phyloP scores from a whole-genome alignment of 1,140 invertebrate species.

The Bradynema listronoti region DNA sequence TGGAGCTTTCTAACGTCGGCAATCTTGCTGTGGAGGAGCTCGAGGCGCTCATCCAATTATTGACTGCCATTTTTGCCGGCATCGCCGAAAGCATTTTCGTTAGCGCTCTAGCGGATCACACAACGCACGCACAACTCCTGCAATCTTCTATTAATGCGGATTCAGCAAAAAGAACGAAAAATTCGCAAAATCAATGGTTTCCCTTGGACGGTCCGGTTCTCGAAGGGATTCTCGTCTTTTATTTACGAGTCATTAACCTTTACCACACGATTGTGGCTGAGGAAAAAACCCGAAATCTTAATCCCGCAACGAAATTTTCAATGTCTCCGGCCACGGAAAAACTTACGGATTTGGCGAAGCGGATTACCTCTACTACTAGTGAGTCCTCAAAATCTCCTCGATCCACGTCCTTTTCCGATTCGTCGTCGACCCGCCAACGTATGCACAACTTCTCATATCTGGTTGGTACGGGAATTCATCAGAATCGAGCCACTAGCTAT shows the following conservation, averaged over 20 bases:
- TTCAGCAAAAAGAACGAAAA: not conserved
- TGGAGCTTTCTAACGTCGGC: no score
- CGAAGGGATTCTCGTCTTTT: slow-evolving; percentile 12
- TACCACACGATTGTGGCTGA: slow-evolving; percentile 31
- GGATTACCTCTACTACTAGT: not conserved
- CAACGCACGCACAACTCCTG: no score
- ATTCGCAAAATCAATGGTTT: not conserved
- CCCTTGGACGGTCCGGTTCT: not conserved
- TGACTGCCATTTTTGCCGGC: no score
- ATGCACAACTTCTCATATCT: slow-evolving; percentile 17
- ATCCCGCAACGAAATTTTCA: slow-evolving; percentile 12
- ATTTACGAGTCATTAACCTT: slow-evolving; percentile 25
- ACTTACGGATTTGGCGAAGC: not conserved
- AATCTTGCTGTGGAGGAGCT: no score
- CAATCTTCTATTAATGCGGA: not conserved
- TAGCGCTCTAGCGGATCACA: no score
- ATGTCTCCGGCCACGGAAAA: slow-evolving; percentile 6
- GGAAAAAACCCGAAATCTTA: slow-evolving; percentile 15
- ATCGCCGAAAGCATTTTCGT: slow-evolving; percentile 23
- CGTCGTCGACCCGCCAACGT: not conserved
- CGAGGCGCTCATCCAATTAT: no score
- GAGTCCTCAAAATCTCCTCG: no score
- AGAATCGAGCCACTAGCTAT: slow-evolving; percentile 18
- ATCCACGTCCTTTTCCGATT: slow-evolving; percentile 1
- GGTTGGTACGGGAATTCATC: slow-evolving; percentile 18